phyloP scores from a whole-genome alignment of 1,140 invertebrate genomes.

The Metopolophium dirhodum region DNA sequence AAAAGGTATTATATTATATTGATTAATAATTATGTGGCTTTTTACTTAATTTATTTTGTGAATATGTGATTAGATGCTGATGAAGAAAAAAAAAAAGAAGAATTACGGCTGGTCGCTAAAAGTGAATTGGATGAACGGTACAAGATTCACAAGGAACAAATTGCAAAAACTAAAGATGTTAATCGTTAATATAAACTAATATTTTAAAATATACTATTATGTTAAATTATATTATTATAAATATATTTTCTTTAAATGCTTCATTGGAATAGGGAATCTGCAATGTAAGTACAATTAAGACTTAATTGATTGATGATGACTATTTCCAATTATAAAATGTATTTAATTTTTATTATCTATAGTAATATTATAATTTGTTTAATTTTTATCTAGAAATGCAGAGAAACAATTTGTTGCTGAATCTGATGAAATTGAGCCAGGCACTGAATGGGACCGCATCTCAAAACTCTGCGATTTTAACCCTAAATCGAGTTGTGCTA shows the following conservation, averaged over 20 bases:
- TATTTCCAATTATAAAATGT: constrained; percentile 10
- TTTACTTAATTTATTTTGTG: neutral
- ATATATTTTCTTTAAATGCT: constrained; percentile 44
- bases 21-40: neutral
- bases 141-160: constrained; percentile 88
- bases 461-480: constrained; percentile 95
- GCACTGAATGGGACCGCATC: constrained; percentile 95
- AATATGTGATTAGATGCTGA: constrained; percentile 72
- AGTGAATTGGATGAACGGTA: constrained; percentile 97
- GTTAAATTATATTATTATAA: neutral
- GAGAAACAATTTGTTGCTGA: constrained; percentile 87
- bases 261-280: constrained; percentile 55
- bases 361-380: constrained; percentile 50
- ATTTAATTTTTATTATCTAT: neutral
- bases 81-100: constrained; percentile 87
- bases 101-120: constrained; percentile 81
- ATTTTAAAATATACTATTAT: constrained; percentile 31
- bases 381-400: constrained; percentile 74
- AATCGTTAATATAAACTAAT: constrained; percentile 75
- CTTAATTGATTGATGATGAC: neutral
- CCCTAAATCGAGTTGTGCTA: constrained; percentile 86
- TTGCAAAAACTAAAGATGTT: constrained; percentile 90
- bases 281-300: constrained; percentile 3
- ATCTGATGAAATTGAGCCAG: constrained; percentile 84
- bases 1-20: constrained; percentile 72